Evolutionary conservation across 2,113 vertebrate genomes (phyloP).

Genomic region (Charina bottae): DNA sequence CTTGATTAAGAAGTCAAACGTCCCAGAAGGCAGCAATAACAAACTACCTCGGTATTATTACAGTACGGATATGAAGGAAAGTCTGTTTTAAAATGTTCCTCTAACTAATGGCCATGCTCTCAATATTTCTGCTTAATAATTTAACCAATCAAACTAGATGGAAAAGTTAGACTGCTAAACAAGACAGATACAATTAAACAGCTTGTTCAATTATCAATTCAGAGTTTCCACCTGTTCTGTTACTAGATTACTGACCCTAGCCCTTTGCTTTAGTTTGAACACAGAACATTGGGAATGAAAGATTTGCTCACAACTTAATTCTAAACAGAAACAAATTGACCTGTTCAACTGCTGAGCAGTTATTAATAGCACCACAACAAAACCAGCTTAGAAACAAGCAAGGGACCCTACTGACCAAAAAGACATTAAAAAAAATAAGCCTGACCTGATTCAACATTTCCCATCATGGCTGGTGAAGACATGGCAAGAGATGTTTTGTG

Average conservation of each 20-base stretch:
- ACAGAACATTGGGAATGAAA: background rate
- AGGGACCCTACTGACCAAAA: background rate
- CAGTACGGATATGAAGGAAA: background rate
- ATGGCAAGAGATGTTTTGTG: slow-evolving; percentile 91
- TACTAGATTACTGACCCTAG: background rate
- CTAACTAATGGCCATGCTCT: background rate
- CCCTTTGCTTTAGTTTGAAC: background rate
- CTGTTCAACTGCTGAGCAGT: background rate
- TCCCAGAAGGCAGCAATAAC: background rate
- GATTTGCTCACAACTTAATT: background rate
- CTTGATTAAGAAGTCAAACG: background rate
- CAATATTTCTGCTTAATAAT: background rate
- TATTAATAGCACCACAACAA: background rate
- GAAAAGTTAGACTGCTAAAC: fast-evolving
- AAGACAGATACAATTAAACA: background rate
- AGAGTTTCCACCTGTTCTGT: fast-evolving
- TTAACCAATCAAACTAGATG: fast-evolving
- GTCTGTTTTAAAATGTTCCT: background rate
- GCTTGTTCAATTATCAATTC: background rate
- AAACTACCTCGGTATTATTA: background rate
- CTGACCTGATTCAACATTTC: slow-evolving; percentile 89
- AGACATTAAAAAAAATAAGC: fast-evolving
- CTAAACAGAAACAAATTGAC: background rate
- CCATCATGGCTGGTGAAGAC: slow-evolving; percentile 97
- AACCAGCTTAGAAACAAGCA: background rate